These are phyloP conservation scores for Rhodeus uyekii DNA, from an alignment of 2,797 vertebrate genomes.

Conservation along the genomic window DNA sequence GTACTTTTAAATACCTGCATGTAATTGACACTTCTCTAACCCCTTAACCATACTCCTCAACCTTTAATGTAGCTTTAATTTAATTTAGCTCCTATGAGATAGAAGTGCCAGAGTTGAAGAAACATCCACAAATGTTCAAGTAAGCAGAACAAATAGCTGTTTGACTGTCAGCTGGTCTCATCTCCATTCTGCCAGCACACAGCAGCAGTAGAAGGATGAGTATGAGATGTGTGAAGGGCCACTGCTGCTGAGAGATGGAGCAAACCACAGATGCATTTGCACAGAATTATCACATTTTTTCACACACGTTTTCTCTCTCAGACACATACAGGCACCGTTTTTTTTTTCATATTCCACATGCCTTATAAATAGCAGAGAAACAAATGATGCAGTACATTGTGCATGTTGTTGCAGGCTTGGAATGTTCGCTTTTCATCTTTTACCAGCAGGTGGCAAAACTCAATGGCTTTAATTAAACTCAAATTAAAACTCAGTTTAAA, in stretches of 20 bases:
- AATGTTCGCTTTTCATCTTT: background rate
- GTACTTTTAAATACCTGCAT: too few relatives aligned
- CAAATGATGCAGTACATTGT: background rate
- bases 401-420: background rate
- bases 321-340: background rate
- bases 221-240: slow-evolving; percentile 30
- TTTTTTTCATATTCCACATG: background rate
- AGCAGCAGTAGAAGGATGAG: slow-evolving; percentile 11
- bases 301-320: background rate
- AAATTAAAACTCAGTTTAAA: background rate
- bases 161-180: slow-evolving; percentile 6
- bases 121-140: background rate
- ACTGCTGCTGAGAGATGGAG: slow-evolving; percentile 20
- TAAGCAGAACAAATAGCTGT: background rate
- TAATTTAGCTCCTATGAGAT: too few relatives aligned
- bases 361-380: background rate
- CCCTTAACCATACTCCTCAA: too few relatives aligned
- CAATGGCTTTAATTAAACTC: too few relatives aligned
- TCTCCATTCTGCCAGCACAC: slow-evolving; percentile 13
- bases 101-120: background rate
- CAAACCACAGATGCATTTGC: slow-evolving; percentile 32
- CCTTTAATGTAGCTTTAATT: too few relatives aligned
- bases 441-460: background rate
- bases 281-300: slow-evolving; percentile 35
- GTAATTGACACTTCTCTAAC: too few relatives aligned